A percentile compares a stretch with the other conserved stretches of the same genome.
phyloP scores from a whole-genome alignment of 1,140 invertebrate species.

The Drosophila willistoni region DNA sequence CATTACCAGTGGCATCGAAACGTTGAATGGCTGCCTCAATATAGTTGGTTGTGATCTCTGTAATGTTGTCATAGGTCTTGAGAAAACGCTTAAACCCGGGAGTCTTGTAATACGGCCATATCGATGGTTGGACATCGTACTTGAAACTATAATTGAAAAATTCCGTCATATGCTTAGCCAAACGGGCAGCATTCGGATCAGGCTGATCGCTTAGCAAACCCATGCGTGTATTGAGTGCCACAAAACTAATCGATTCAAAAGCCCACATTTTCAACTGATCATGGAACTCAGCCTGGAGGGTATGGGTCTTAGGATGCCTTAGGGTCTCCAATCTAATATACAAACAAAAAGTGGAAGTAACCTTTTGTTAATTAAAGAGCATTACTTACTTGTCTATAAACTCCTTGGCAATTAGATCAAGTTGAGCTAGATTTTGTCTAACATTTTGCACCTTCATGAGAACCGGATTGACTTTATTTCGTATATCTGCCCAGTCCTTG shows the following conservation, averaged over 20 bases:
- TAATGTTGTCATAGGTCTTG: conserved; percentile 81
- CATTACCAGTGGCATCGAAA: conserved; percentile 84
- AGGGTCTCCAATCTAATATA: conserved; percentile 84
- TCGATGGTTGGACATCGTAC: conserved; percentile 86
- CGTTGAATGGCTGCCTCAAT: conserved; percentile 72
- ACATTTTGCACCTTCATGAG: conserved; percentile 74
- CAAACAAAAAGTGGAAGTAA: background rate
- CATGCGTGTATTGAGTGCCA: conserved; percentile 85
- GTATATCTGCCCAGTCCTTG: conserved; percentile 62
- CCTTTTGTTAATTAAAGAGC: background rate
- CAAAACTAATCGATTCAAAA: conserved; percentile 88
- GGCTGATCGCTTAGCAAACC: conserved; percentile 84
- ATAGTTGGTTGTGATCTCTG: conserved; percentile 61
- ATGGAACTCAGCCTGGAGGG: conserved; percentile 85
- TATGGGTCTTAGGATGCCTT: conserved; percentile 83
- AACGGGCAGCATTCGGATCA: conserved; percentile 78
- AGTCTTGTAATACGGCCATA: conserved; percentile 86
- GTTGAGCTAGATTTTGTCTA: conserved; percentile 54
- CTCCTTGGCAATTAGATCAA: conserved; percentile 66
- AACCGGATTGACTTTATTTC: conserved; percentile 74
- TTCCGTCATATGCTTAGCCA: conserved; percentile 85
- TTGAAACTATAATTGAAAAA: conserved; percentile 84
- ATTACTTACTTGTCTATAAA: conserved; percentile 60
- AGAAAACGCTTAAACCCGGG: conserved; percentile 85
- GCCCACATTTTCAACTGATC: conserved; percentile 88